Evolutionary conservation across 2,888 invertebrate species (phyloP).

Genomic region (Drosophila recens): DNA sequence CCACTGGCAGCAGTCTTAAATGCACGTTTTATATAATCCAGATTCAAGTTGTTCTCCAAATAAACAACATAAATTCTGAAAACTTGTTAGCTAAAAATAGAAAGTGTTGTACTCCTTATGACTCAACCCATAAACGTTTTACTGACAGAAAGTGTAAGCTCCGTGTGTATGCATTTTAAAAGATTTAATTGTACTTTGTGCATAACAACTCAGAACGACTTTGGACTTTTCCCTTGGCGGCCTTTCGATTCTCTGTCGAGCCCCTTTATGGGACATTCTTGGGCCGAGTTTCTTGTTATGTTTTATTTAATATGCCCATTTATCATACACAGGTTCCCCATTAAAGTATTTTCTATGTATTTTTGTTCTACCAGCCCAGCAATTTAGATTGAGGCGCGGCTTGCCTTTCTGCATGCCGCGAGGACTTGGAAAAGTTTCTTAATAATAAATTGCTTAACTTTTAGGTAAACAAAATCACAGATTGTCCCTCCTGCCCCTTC

Average conservation of each 20-base stretch:
- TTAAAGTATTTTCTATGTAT: slow-evolving; percentile 31
- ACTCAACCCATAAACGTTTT: slow-evolving; percentile 5
- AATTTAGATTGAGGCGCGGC: slow-evolving; percentile 35
- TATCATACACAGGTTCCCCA: slow-evolving; percentile 57
- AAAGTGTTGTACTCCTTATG: too few relatives aligned
- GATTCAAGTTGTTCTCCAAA: not conserved
- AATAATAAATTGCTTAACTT: slow-evolving; percentile 80
- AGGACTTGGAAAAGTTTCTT: slow-evolving; percentile 69
- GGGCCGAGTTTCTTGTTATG: slow-evolving; percentile 45
- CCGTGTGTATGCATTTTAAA: not conserved
- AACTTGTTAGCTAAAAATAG: not conserved
- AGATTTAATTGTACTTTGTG: slow-evolving; percentile 7
- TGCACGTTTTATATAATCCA: not conserved
- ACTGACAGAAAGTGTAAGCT: slow-evolving; percentile 2
- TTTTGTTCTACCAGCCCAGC: slow-evolving; percentile 23
- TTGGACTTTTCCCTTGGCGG: slow-evolving; percentile 30
- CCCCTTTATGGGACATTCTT: slow-evolving; percentile 24
- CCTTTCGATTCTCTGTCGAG: slow-evolving; percentile 18
- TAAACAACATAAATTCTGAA: not conserved
- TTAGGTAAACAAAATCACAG: slow-evolving; percentile 74
- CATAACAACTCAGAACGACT: not conserved
- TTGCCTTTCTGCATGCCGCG: slow-evolving; percentile 26
- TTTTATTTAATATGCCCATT: slow-evolving; percentile 66
- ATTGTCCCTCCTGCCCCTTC: slow-evolving; percentile 10
- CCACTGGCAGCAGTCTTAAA: not conserved